Conservation (phyloP, 2,888 invertebrate species). For the Amphipoea lucens region DNA sequence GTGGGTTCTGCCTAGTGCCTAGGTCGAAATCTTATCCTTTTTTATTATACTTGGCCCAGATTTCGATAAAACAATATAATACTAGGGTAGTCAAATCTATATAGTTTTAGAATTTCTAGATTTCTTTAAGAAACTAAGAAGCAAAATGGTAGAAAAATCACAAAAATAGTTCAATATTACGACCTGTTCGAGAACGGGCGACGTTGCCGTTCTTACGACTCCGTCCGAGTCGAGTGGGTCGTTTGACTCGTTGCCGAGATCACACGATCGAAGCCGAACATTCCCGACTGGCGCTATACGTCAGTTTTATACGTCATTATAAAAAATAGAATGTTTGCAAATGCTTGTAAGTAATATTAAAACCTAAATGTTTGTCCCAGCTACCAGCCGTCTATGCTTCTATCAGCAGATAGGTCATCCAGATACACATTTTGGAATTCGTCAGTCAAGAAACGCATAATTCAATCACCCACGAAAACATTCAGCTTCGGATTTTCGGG, state of each 20-base stretch:
- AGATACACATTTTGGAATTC: not conserved
- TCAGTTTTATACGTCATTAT: slow-evolving; percentile 72
- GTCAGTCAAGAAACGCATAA: not conserved
- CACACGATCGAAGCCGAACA: slow-evolving; percentile 73
- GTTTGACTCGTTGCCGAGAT: slow-evolving; percentile 74
- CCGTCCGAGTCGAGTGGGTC: slow-evolving; percentile 75
- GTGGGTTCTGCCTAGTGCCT: slow-evolving; percentile 37
- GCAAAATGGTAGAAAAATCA: slow-evolving; percentile 37
- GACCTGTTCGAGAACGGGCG: slow-evolving; percentile 72
- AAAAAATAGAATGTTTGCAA: slow-evolving; percentile 66
- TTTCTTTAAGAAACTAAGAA: slow-evolving; percentile 1
- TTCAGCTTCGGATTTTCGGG: not conserved
- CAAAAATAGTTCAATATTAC: slow-evolving; percentile 59
- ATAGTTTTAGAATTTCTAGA: not conserved
- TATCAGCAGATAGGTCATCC: slow-evolving; percentile 7
- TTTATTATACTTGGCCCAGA: slow-evolving; percentile 13
- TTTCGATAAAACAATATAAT: slow-evolving; percentile 9
- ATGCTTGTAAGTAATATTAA: slow-evolving; percentile 21
- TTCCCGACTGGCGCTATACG: slow-evolving; percentile 72
- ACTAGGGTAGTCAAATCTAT: not conserved
- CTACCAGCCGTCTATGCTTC: not conserved
- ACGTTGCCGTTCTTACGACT: slow-evolving; percentile 84
- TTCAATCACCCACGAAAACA: slow-evolving; percentile 1
- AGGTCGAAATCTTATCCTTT: not conserved
- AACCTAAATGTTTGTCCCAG: slow-evolving; percentile 14